phyloP scores from a whole-genome alignment of 2,888 invertebrate genomes.

The Syrphus vitripennis region DNA sequence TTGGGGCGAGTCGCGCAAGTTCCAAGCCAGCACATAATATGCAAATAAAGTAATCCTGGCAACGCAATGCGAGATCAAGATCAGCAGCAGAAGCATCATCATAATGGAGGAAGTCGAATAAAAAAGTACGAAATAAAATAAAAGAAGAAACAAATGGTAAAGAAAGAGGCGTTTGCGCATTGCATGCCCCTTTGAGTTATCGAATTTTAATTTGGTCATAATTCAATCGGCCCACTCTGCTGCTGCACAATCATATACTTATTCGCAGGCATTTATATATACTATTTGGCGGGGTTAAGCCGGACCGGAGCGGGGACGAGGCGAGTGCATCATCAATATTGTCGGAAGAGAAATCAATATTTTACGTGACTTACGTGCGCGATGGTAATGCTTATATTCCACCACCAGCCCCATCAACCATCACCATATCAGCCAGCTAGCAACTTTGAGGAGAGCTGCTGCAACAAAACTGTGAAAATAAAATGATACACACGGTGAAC shows the following conservation, averaged over 20 bases:
- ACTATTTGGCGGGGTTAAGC: neutral
- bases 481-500: constrained; percentile 45
- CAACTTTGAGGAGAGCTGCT: neutral
- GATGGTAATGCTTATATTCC: constrained; percentile 59
- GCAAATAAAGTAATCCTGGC: constrained; percentile 64
- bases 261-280: neutral
- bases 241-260: constrained; percentile 38
- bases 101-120: neutral
- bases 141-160: constrained; percentile 20
- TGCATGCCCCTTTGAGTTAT: constrained; percentile 71
- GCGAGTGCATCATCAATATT: constrained; percentile 70
- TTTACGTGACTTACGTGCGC: constrained; percentile 72
- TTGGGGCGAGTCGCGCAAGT: neutral
- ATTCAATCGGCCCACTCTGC: constrained; percentile 71
- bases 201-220: constrained; percentile 72
- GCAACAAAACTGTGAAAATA: constrained; percentile 23
- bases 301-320: neutral
- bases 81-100: constrained; percentile 45
- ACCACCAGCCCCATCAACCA: neutral
- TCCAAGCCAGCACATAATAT: constrained; percentile 34
- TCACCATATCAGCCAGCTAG: neutral
- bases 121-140: neutral
- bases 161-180: constrained; percentile 65
- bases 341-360: constrained; percentile 72
- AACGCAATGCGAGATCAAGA: constrained; percentile 57